Base-by-base conservation (phyloP, 2,113 vertebrate genomes). In the Calonectris borealis region DNA sequence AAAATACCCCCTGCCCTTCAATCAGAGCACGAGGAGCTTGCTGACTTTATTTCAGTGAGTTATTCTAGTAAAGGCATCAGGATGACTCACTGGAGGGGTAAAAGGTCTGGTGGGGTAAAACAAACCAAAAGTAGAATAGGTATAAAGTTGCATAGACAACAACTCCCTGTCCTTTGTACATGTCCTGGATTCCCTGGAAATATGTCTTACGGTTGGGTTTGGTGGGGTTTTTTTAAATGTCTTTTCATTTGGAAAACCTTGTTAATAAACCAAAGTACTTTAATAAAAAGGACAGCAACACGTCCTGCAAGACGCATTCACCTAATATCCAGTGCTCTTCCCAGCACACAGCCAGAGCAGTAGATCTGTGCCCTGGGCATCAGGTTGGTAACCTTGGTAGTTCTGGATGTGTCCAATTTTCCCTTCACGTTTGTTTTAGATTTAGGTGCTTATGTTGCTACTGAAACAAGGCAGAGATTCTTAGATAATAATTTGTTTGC, bases 11-110 rank as follows among this genome's bases (percentile, higher is more conserved):
- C 83, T 88, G 27, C 49, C 48, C 48, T 92, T 96, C 85, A 95
- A 13, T 85, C 51, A 68, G 42, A 88, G 68, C 42, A 49, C 21
- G 44, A 82, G 62, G 44, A 82, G 7, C 80, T 91, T 7, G 0
- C n/a, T 55, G 83, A 93, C 81, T 36, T 92, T 81, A 83, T 62
- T 88, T 44, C 55, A 70, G 68, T 93, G 93, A 96, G 48, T 96
- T 93, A 96, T 54, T 76, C 71, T 44, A 60, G 58, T 66, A 31
- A 90, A 93, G 79, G 72, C n/a, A 78, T 38, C 42, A 46, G 54
- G 29, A 7, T 95, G 87, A 97, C 36, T 97, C 93, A 91, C 31
- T 64, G 46, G 54, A 94, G 21, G 88, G n/a, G n/a, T n/a, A n/a
- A 77, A 91, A 93, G 78, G 58, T 93, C 66, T 94, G 77, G 34